These are phyloP conservation scores for Magallana gigas DNA, from an alignment of 1,140 invertebrate species.

Conservation along the genomic window DNA sequence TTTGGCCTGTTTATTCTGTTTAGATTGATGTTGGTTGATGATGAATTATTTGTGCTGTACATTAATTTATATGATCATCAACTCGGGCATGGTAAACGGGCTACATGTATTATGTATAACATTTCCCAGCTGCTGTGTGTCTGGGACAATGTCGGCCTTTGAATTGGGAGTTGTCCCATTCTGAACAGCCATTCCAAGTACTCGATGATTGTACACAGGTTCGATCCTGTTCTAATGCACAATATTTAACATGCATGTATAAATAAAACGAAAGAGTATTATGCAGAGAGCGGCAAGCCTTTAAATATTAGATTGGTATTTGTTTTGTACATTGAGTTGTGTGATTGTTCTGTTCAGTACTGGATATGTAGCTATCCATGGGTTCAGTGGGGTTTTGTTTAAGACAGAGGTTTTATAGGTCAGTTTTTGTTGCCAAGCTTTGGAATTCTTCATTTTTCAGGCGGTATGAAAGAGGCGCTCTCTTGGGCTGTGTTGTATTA, in stretches of 20 bases:
- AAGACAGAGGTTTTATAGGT: background rate
- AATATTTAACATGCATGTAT: background rate
- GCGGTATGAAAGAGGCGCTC: background rate
- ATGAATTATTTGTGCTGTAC: too few relatives aligned
- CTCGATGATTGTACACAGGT: background rate
- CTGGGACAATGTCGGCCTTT: too few relatives aligned
- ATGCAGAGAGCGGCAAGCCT: background rate
- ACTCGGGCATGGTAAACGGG: too few relatives aligned
- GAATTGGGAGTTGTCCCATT: too few relatives aligned
- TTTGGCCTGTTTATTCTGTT: too few relatives aligned
- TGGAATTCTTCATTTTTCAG: background rate
- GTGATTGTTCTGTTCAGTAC: background rate
- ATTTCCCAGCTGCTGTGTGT: too few relatives aligned
- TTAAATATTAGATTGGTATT: background rate
- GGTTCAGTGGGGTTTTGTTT: background rate
- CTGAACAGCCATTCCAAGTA: background rate
- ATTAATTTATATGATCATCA: too few relatives aligned
- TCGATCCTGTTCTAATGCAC: background rate
- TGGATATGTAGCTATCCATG: background rate
- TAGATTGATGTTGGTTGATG: too few relatives aligned
- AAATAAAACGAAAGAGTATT: background rate
- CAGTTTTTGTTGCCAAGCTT: background rate
- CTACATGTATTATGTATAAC: too few relatives aligned
- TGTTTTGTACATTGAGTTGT: background rate
- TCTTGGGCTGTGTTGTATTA: slow-evolving; percentile 14